Evolutionary conservation across 2,797 vertebrate genomes (phyloP).

Genomic region (Pipistrellus nathusii): DNA sequence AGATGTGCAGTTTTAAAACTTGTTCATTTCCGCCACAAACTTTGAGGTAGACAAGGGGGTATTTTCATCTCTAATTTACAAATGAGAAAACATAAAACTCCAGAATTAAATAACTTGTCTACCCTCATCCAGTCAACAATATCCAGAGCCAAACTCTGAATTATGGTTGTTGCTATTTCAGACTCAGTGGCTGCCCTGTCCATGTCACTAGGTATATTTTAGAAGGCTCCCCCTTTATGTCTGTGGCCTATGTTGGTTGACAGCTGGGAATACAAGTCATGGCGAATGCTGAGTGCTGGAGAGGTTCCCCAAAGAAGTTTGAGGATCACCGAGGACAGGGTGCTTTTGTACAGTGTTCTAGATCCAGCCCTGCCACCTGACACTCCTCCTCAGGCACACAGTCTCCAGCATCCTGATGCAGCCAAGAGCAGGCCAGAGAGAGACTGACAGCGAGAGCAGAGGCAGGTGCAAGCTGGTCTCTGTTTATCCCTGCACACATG

Average conservation of each 20-base stretch:
- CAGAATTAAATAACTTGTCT: not conserved
- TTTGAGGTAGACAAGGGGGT: not conserved
- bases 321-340: fast-evolving
- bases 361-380: not conserved
- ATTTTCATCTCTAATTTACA: not conserved
- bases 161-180: not conserved
- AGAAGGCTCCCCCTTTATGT: not conserved
- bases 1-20: not conserved
- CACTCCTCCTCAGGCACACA: not conserved
- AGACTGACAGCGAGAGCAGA: not conserved
- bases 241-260: not conserved
- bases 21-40: not conserved
- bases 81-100: not conserved
- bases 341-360: not conserved
- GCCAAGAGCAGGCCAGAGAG: not conserved
- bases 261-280: not conserved
- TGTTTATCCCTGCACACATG: not conserved
- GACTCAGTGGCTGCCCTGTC: not conserved
- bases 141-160: not conserved
- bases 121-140: not conserved
- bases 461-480: not conserved
- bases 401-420: not conserved
- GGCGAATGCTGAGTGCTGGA: not conserved
- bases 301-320: not conserved
- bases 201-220: fast-evolving